Evolutionary conservation across 2,113 vertebrate species (phyloP), one percentile per base, ranked within the genome.

Genomic region (Alaudala cheleensis): DNA sequence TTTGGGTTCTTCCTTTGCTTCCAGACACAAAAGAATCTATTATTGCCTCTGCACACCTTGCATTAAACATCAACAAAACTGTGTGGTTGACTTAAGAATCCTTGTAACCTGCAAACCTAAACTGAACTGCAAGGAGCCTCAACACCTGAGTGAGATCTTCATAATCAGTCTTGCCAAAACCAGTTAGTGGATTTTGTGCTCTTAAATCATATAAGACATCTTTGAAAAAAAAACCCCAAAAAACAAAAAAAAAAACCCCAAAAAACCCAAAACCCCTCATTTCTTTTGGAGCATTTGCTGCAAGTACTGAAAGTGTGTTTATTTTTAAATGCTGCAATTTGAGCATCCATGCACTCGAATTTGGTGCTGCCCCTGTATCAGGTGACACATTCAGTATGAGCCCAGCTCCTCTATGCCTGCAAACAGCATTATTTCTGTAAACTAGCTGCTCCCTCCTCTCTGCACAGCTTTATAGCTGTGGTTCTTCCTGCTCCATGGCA

Each of bases 191-290:
- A 62, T 47, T 80, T 56, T 51, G 40, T 34, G 34, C 31, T 86
- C 34, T 66, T 70, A 69, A 31, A 66, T 54, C 11, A 33, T 1
- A 1, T 40, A 56, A 76, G 12, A 33, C 11, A 60, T 15, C 23
- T 73, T 33, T 4, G 4, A 37, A 2, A 40, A 54, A 26, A 40
- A 40, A 18, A 39, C 10, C n/a, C n/a, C n/a, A n/a, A n/a, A n/a
- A n/a, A n/a, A n/a, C n/a, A n/a, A n/a, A n/a, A n/a, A n/a, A n/a
- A n/a, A n/a, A n/a, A n/a, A n/a, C n/a, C n/a, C n/a, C n/a, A n/a
- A n/a, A n/a, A n/a, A n/a, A n/a, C n/a, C n/a, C n/a, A n/a, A n/a
- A 34, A 4, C 4, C 3, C 4, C 13, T 12, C 0, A 9, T 17
- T n/a, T n/a, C 14, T 62, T 82, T 31, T 14, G 0, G 15, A 60